Percentiles rank a stretch among this genome's conserved stretches.
Conservation (phyloP, 1,140 invertebrate species). For the Drosophila albomicans region DNA sequence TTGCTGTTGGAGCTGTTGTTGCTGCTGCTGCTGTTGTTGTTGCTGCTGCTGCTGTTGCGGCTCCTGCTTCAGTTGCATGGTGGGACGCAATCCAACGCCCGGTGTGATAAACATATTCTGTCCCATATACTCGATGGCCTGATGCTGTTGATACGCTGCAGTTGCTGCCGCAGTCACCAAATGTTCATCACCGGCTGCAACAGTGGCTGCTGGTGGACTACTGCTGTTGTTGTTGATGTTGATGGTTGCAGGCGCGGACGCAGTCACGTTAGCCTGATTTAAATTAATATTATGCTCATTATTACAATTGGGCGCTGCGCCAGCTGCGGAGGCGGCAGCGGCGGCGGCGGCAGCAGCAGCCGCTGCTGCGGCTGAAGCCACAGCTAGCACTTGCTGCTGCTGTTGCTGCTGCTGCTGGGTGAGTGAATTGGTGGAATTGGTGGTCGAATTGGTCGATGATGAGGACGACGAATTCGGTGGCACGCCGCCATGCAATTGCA, state of each 20-base stretch:
- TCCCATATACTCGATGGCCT: constrained; percentile 77
- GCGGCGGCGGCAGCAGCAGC: constrained; percentile 53
- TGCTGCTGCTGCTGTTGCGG: constrained; percentile 59
- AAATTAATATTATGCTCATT: constrained; percentile 83
- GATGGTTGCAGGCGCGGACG: constrained; percentile 39
- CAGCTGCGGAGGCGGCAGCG: constrained; percentile 47
- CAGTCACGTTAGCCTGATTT: constrained; percentile 72
- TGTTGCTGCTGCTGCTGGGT: constrained; percentile 70
- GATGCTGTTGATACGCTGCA: constrained; percentile 70
- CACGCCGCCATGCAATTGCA: constrained; percentile 29
- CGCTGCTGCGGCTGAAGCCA: constrained; percentile 49
- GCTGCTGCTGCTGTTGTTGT: constrained; percentile 56
- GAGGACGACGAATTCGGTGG: constrained; percentile 60
- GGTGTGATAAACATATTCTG: constrained; percentile 82
- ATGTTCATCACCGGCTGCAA: constrained; percentile 41
- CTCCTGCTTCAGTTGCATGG: constrained; percentile 77
- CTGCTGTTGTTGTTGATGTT: constrained; percentile 44
- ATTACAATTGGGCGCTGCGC: constrained; percentile 71
- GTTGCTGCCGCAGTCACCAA: constrained; percentile 56
- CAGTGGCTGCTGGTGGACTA: constrained; percentile 30
- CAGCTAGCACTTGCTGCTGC: constrained; percentile 39
- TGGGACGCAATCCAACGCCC: constrained; percentile 52
- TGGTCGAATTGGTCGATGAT: constrained; percentile 62
- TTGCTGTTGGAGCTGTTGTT: constrained; percentile 53
- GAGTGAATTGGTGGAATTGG: constrained; percentile 45